Percentiles rank a stretch among this genome's conserved stretches.
These are phyloP conservation scores for Cancer borealis DNA, from an alignment of 2,888 invertebrate genomes.

Conservation along the genomic window DNA sequence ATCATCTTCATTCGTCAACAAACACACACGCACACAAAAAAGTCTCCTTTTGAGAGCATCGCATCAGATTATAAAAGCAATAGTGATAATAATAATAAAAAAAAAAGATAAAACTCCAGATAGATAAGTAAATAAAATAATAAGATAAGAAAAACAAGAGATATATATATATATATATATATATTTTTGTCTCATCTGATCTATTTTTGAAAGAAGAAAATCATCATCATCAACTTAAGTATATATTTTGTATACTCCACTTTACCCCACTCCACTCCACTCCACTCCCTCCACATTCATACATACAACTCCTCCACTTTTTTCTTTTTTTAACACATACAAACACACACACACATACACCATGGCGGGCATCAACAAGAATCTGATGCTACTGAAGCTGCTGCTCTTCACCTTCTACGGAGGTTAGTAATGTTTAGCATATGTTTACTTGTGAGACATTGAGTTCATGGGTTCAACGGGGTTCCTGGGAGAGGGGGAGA, in stretches of 20 bases:
- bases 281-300: not conserved
- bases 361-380: constrained; percentile 75
- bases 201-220: not conserved
- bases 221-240: no score
- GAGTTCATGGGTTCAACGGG: no score
- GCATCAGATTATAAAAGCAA: not conserved
- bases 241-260: not conserved
- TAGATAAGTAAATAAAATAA: not conserved
- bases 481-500: no score
- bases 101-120: not conserved
- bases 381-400: constrained; percentile 87
- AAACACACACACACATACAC: not conserved
- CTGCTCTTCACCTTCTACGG: constrained; percentile 90
- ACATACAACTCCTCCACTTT: not conserved
- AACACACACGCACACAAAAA: not conserved
- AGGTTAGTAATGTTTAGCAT: constrained; percentile 82
- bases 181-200: not conserved
- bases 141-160: not conserved
- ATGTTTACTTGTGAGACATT: not conserved
- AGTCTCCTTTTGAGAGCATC: not conserved
- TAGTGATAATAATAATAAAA: not conserved
- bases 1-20: not conserved
- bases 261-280: not conserved
- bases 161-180: not conserved
- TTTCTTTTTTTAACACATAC: not conserved